Base-by-base conservation (phyloP, 2,888 invertebrate genomes). In the Drosophila subquinaria region DNA sequence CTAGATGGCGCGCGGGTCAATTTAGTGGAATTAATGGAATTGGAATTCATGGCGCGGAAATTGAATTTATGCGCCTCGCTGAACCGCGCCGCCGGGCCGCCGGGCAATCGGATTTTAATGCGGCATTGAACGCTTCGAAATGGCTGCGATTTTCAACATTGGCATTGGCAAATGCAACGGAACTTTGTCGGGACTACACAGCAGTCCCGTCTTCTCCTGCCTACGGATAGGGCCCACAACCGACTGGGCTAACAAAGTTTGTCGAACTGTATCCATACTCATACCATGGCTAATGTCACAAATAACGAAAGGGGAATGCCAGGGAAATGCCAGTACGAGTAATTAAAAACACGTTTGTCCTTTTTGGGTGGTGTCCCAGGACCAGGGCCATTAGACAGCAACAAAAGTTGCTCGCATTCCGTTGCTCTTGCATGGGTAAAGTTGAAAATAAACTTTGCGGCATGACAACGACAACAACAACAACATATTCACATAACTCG, bases 21-120 rank as follows among this genome's bases (percentile, higher is more conserved):
- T 93, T 90, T 92, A 90, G 92, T 92, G 93, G 92, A 93, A 93
- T 91, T 93, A 92, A 93, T 92, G 92, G 92, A 92, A 92, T 88
- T 90, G 90, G 89, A 92, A 91, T 92, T 92, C 91, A 93, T 93
- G 93, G 90, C 86, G 91, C 92, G 92, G 92, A 92, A 93, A 92
- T 88, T 75, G 84, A 90, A 90, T 91, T 90, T 91, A 90, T 90
- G 82, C 77, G 80, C 69, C 74, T 79, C 78, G 82, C 70, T 78
- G 79, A 73, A 73, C 81, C 76, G 67, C 69, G 73, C 67, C 80
- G 76, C 51, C 62, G 57, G 48, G 65, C 69, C 64, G 60, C 51
- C 69, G 81, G 79, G 84, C 88, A 90, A 91, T 91, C 86, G 87
- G 78, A 81, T 90, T 90, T 84, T 85, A 86, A 90, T 90, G 91